phyloP scores from a whole-genome alignment of 2,113 vertebrate species.

The Cettia cetti region DNA sequence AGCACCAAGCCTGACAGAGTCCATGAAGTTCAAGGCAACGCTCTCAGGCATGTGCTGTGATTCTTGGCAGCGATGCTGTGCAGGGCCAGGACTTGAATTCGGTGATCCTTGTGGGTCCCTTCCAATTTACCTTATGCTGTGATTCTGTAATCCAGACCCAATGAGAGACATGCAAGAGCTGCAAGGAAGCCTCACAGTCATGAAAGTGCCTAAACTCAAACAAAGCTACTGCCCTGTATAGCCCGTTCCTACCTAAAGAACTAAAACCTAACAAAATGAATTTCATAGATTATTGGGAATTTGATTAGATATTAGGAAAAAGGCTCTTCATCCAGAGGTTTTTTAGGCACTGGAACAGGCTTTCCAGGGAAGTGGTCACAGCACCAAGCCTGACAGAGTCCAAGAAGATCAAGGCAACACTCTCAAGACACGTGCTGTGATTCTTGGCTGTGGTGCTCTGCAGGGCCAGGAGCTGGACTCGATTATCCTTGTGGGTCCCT shows the following conservation, averaged over 20 bases:
- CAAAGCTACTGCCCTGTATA: background rate
- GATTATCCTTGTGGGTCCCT: accelerated
- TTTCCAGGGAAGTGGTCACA: background rate
- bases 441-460: too few relatives aligned
- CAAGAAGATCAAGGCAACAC: background rate
- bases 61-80: too few relatives aligned
- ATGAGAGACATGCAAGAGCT: background rate
- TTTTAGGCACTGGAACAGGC: background rate
- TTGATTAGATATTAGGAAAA: background rate
- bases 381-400: background rate
- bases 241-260: background rate
- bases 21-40: accelerated
- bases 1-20: accelerated
- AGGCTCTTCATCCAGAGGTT: background rate
- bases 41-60: accelerated
- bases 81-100: accelerated
- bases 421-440: background rate
- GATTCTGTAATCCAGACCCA: background rate
- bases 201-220: background rate
- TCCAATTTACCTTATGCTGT: background rate
- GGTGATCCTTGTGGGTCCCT: accelerated
- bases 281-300: background rate
- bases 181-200: background rate
- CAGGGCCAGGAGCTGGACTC: background rate
- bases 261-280: background rate